phyloP scores from a whole-genome alignment of 2,113 vertebrate species.

The Raja brachyura region DNA sequence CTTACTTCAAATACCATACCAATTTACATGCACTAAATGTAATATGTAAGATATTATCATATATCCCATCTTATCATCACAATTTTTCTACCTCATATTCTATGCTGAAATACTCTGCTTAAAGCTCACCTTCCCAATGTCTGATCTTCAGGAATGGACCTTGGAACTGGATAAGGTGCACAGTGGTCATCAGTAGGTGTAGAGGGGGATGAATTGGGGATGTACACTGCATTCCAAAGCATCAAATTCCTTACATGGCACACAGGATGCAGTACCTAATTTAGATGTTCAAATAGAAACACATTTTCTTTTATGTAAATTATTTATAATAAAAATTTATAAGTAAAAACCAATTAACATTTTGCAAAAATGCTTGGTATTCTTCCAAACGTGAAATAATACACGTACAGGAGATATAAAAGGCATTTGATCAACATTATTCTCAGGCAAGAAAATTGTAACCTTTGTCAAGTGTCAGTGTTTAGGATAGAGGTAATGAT shows the following conservation, averaged over 20 bases:
- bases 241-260: slow-evolving; percentile 92
- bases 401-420: background rate
- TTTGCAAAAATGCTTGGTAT: background rate
- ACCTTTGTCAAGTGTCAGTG: background rate
- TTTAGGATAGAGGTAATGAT: background rate
- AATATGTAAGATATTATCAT: background rate
- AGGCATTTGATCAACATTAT: background rate
- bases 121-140: slow-evolving; percentile 82
- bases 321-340: background rate
- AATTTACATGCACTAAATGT: background rate
- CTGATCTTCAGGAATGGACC: slow-evolving; percentile 75
- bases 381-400: background rate
- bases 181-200: slow-evolving; percentile 85
- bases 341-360: background rate
- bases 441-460: background rate
- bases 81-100: slow-evolving; percentile 52
- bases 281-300: background rate
- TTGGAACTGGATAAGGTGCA: slow-evolving; percentile 78
- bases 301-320: background rate
- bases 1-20: background rate
- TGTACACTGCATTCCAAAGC: slow-evolving; percentile 94
- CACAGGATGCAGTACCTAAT: slow-evolving; percentile 88
- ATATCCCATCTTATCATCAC: background rate
- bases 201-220: slow-evolving; percentile 87
- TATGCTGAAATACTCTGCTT: slow-evolving; percentile 47